phyloP scores from a whole-genome alignment of 1,140 invertebrate species.

The Ctenoplectra terminalis region DNA sequence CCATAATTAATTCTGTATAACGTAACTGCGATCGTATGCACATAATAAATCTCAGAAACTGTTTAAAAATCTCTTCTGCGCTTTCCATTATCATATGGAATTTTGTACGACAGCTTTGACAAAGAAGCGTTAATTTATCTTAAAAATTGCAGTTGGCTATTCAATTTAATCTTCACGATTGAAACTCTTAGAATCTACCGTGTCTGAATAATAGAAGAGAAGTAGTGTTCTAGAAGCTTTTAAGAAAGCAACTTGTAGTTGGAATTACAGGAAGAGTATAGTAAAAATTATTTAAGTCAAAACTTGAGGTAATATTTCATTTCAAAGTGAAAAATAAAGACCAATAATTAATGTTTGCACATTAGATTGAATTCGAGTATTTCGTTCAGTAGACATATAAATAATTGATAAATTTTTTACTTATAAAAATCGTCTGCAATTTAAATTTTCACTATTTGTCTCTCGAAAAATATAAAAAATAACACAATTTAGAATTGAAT shows the following conservation, averaged over 20 bases:
- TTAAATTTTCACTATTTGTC: too few relatives aligned
- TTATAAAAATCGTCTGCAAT: too few relatives aligned
- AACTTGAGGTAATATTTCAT: too few relatives aligned
- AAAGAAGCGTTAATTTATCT: constrained; percentile 5
- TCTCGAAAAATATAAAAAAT: too few relatives aligned
- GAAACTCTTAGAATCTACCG: neutral
- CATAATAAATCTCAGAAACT: neutral
- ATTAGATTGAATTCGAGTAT: too few relatives aligned
- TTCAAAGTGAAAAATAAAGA: too few relatives aligned
- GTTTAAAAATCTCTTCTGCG: neutral
- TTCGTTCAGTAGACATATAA: too few relatives aligned
- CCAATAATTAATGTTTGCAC: too few relatives aligned
- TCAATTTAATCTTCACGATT: neutral
- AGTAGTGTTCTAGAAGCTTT: neutral
- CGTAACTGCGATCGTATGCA: neutral
- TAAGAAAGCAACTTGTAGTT: neutral
- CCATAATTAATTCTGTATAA: neutral
- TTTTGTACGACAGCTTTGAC: neutral
- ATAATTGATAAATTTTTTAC: too few relatives aligned
- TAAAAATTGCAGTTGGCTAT: neutral
- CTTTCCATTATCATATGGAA: too few relatives aligned
- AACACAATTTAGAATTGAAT: too few relatives aligned
- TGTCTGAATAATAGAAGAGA: neutral
- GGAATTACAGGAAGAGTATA: neutral
- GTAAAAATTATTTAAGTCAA: neutral